Base-by-base conservation (phyloP, 2,113 vertebrate species). In the Bujurquina vittata region DNA sequence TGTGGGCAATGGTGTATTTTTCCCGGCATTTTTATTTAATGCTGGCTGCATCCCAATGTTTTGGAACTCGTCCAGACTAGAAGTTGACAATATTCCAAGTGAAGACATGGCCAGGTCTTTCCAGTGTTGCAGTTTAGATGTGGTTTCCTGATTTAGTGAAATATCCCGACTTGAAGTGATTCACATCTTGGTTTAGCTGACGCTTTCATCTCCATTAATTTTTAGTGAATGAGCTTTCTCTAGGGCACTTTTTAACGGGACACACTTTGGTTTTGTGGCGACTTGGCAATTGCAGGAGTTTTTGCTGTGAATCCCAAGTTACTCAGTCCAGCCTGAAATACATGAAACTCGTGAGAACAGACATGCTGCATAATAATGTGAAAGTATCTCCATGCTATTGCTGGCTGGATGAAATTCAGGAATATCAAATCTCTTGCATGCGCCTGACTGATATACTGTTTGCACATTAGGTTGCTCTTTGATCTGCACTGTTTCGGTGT, bases 401-500 rank as follows among this genome's bases (percentile, higher is more conserved):
- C 77, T 29, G 67, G 62, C 43, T 87, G 79, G 76, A 80, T 63
- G n/a, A 82, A 81, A 86, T 86, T 86, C 69, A 88, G 76, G 76
- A 84, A 91, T 87, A 87, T 86, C 52, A 84, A 77, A 83, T 87
- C 31, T 88, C 79, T 78, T 65, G 3, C n/a, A 29, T 29, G 59
- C 78, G 84, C 77, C 84, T 80, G 84, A 84, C 75, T 81, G 80
- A 89, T 87, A 58, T 59, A 43, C 58, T 63, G 89, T 84, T 89
- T 79, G 80, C 63, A 54, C 63, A 79, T 84, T 84, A 84, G 62
- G 62, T 72, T 18, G 49, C 75, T 72, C 75, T 78, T 78, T 78
- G 63, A 78, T 84, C 75, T 78, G 57, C 79, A 84, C 86, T 89
- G 89, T 81, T 87, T 87, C 90, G 78, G 58, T 43, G 84, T 80